Conservation (phyloP, 2,888 invertebrate species). For the Endomychus coccineus region DNA sequence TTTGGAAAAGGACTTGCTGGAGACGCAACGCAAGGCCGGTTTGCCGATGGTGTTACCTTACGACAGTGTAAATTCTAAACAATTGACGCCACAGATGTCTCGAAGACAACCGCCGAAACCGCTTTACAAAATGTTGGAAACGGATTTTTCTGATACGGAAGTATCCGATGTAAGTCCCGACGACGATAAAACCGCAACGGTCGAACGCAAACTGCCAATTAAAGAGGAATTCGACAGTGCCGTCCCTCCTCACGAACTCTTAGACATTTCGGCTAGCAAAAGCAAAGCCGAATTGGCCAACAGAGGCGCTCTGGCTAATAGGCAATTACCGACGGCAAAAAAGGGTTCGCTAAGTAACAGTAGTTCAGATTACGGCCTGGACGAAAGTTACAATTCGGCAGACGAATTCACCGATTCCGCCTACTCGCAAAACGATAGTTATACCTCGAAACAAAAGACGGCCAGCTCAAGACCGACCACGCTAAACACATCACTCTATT, state of each 20-base stretch:
- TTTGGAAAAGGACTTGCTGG: slow-evolving; percentile 74
- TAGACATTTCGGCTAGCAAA: slow-evolving; percentile 81
- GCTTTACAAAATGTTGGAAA: slow-evolving; percentile 58
- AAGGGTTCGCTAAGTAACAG: slow-evolving; percentile 51
- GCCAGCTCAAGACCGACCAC: slow-evolving; percentile 24
- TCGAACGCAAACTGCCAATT: slow-evolving; percentile 60
- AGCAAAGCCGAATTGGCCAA: slow-evolving; percentile 82
- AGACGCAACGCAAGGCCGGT: slow-evolving; percentile 84
- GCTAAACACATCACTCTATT: slow-evolving; percentile 26
- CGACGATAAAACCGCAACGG: slow-evolving; percentile 68
- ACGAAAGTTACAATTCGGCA: slow-evolving; percentile 62
- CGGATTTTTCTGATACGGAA: slow-evolving; percentile 80
- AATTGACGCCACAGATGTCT: slow-evolving; percentile 69
- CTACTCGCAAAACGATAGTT: slow-evolving; percentile 42
- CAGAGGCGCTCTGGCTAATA: slow-evolving; percentile 65
- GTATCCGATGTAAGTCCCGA: slow-evolving; percentile 78
- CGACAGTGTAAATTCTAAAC: slow-evolving; percentile 64
- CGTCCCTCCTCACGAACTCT: slow-evolving; percentile 77
- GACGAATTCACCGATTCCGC: slow-evolving; percentile 52
- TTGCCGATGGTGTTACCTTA: slow-evolving; percentile 75
- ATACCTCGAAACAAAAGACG: slow-evolving; percentile 19
- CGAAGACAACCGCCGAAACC: slow-evolving; percentile 69
- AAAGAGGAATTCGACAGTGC: slow-evolving; percentile 77
- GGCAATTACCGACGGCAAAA: slow-evolving; percentile 57
- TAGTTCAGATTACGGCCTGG: slow-evolving; percentile 65